A percentile compares a stretch with the other conserved stretches of the same genome.
Evolutionary conservation across 2,797 vertebrate genomes (phyloP).

Genomic region (Propithecus deckenii): DNA sequence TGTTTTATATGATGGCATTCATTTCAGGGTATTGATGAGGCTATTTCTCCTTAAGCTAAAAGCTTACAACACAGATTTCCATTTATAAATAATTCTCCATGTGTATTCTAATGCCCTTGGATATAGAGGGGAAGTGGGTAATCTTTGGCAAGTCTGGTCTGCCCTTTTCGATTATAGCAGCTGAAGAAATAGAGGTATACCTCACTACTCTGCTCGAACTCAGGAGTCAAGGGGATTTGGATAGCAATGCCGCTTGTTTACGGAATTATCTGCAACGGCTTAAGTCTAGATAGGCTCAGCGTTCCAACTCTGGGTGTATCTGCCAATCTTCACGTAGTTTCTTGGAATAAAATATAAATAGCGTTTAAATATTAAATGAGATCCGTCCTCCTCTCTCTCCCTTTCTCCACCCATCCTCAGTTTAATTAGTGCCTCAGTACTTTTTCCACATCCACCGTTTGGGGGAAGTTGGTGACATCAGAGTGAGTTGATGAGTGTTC

Average conservation of each 20-base stretch:
- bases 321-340: slow-evolving; percentile 27
- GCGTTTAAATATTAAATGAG: neutral
- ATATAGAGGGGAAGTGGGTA: neutral
- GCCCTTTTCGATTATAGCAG: neutral
- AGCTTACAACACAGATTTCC: slow-evolving; percentile 3
- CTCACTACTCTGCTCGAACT: neutral
- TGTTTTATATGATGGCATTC: slow-evolving; percentile 38
- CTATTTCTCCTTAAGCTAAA: slow-evolving; percentile 22
- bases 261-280: neutral
- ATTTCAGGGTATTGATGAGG: slow-evolving; percentile 21
- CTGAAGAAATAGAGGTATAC: neutral
- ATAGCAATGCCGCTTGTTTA: neutral
- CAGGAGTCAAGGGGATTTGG: neutral
- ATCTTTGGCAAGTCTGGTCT: neutral
- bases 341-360: slow-evolving; percentile 13
- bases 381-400: neutral
- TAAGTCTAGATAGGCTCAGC: neutral
- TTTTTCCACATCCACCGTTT: neutral
- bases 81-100: neutral
- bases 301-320: neutral
- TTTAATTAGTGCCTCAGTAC: neutral
- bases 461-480: neutral
- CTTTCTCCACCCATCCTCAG: neutral
- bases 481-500: neutral
- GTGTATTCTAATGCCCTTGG: neutral